phyloP scores from a whole-genome alignment of 2,797 vertebrate species.

The Micromesistius poutassou region DNA sequence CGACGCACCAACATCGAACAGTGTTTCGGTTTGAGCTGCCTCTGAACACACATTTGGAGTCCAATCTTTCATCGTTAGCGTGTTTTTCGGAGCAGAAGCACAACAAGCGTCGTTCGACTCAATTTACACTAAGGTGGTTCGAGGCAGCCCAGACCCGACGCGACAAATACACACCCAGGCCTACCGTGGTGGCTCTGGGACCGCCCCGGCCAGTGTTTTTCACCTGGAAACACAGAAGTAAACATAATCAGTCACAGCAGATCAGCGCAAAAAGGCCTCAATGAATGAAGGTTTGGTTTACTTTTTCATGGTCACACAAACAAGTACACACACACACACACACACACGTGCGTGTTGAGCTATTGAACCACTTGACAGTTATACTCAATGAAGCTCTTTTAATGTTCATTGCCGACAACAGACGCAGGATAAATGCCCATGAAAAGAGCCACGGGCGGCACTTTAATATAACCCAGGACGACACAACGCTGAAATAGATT shows the following conservation, averaged over 20 bases:
- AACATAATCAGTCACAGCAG: conserved; percentile 42
- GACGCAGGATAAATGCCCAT: not conserved
- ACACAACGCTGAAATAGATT: not conserved
- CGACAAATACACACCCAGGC: conserved; percentile 69
- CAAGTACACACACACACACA: not conserved
- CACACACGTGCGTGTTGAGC: not conserved
- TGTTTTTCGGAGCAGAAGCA: too few species aligned
- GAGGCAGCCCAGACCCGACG: conserved; percentile 63
- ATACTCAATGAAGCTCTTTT: not conserved
- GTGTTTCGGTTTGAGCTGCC: conserved; percentile 57
- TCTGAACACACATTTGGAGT: conserved; percentile 50
- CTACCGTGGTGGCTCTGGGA: conserved; percentile 84
- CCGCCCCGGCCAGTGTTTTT: conserved; percentile 78
- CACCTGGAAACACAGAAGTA: conserved; percentile 78
- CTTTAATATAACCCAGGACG: not conserved
- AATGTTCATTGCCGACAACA: not conserved
- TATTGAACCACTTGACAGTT: not conserved
- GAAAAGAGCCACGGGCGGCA: not conserved
- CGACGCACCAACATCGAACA: conserved; percentile 60
- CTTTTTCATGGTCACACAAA: conserved; percentile 10
- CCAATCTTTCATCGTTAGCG: not conserved
- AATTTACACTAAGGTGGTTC: conserved; percentile 34
- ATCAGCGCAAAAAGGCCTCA: conserved; percentile 10
- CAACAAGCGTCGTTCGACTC: not conserved
- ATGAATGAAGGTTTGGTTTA: conserved; percentile 37